Evolutionary conservation across 2,888 invertebrate species (phyloP).

Genomic region (Loripinus fragilis): DNA sequence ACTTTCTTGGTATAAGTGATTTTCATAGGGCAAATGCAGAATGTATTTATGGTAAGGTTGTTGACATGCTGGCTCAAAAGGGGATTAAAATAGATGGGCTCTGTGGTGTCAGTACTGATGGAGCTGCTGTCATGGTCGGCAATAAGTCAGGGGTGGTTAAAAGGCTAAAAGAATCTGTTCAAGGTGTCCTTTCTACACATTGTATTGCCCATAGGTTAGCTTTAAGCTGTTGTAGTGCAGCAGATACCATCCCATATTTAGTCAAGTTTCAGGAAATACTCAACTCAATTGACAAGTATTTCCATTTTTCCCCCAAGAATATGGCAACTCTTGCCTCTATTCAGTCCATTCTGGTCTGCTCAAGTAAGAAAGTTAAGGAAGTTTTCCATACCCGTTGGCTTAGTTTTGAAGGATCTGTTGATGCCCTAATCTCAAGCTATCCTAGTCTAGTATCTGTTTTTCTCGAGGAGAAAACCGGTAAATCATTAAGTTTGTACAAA

Average conservation of each 20-base stretch:
- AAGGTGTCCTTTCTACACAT: too few relatives aligned
- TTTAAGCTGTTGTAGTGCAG: slow-evolving; percentile 15
- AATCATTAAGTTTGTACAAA: background rate
- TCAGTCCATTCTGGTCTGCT: background rate
- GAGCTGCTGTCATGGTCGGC: slow-evolving; percentile 52
- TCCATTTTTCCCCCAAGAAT: slow-evolving; percentile 33
- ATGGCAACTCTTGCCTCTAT: slow-evolving; percentile 18
- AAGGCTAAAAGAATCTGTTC: slow-evolving; percentile 16
- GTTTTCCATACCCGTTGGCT: slow-evolving; percentile 41
- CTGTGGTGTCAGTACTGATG: slow-evolving; percentile 28
- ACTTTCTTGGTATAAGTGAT: background rate
- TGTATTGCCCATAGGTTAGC: too few relatives aligned
- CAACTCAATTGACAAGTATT: slow-evolving; percentile 39
- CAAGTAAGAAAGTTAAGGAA: background rate
- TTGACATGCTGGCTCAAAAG: too few relatives aligned
- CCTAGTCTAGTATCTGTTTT: too few relatives aligned
- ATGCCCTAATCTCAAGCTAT: slow-evolving; percentile 11
- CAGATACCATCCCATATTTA: slow-evolving; percentile 50
- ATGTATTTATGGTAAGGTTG: too few relatives aligned
- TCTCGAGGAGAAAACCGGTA: too few relatives aligned
- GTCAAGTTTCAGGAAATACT: slow-evolving; percentile 54
- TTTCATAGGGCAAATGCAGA: background rate
- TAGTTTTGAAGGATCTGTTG: slow-evolving; percentile 50
- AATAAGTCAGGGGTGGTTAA: slow-evolving; percentile 51
- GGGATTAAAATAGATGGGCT: too few relatives aligned